Evolutionary conservation across 2,797 vertebrate species (phyloP).

Genomic region (Amniataba percoides): DNA sequence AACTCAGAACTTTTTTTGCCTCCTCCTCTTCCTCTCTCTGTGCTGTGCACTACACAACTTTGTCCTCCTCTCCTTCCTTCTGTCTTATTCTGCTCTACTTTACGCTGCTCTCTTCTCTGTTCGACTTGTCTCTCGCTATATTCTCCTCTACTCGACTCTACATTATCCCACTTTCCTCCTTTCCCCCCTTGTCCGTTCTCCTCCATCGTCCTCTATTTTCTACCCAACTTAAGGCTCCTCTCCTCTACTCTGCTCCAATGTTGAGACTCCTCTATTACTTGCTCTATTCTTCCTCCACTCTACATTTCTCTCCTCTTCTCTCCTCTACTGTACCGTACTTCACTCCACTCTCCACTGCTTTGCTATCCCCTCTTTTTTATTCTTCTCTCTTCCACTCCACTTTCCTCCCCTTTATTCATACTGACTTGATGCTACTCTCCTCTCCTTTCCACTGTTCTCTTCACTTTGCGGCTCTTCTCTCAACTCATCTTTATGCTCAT

Average conservation of each 20-base stretch:
- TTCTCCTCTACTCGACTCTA: no score
- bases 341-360: not conserved
- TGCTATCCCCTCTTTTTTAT: not conserved
- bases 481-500: no score
- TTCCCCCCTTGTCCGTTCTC: no score
- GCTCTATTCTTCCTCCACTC: no score
- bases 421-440: no score
- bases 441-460: no score
- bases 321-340: not conserved
- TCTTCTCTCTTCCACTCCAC: not conserved
- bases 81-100: not conserved
- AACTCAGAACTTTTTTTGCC: slow-evolving; percentile 1
- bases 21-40: not conserved
- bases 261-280: not conserved
- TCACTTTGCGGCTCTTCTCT: no score
- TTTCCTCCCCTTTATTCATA: not conserved
- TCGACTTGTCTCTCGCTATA: not conserved
- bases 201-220: not conserved
- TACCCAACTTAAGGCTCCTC: not conserved
- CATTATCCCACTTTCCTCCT: no score
- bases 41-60: not conserved
- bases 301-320: not conserved
- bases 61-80: not conserved
- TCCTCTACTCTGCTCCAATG: not conserved
- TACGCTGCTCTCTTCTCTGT: not conserved